Evolutionary conservation across 2,113 vertebrate genomes (phyloP), one percentile per base, ranked within the genome.

Genomic region (Hippocampus zosterae): DNA sequence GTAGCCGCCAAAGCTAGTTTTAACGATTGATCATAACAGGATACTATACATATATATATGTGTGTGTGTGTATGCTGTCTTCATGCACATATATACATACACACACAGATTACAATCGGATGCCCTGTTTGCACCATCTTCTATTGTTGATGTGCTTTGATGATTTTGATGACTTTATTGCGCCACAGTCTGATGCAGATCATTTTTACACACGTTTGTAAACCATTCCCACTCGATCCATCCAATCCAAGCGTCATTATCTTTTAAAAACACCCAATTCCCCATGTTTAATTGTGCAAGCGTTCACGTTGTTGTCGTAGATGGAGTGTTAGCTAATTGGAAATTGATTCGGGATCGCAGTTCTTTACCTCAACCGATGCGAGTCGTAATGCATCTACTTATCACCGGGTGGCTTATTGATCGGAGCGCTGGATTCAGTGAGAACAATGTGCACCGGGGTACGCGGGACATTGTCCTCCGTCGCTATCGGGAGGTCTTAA

Each of bases 291-390:
- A 57, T 13, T 33, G 27, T 60, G 57, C 27, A 18, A 60, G 57
- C 7, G 12, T 9, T 60, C 8, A 2, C 52, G 27, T 29, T 19
- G 27, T 60, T 18, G 5, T 60, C 27, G 16, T 33, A 33, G 57
- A 33, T 33, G 57, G 27, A 18, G 15, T 89, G 88, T 86, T 85
- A 86, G 77, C 67, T 88, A 89, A 91, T 90, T 89, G 82, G 78
- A 65, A 80, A 83, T 74, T 84, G 80, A 88, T 90, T 60, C 83
- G 86, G 84, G 7, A 33, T 15, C n/a, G 55, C 21, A 11, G 21
- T 57, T 57, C 13, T 57, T 57, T 27, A 57, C 27, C 27, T 60
- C 25, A 29, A 16, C 5, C 12, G 23, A 57, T 25, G 55, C 10
- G 12, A 12, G 55, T 27, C 63, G 19, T 25, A 65, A 65, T 73